Conservation (phyloP, 2,797 vertebrate species). For the Channallabes apus region DNA sequence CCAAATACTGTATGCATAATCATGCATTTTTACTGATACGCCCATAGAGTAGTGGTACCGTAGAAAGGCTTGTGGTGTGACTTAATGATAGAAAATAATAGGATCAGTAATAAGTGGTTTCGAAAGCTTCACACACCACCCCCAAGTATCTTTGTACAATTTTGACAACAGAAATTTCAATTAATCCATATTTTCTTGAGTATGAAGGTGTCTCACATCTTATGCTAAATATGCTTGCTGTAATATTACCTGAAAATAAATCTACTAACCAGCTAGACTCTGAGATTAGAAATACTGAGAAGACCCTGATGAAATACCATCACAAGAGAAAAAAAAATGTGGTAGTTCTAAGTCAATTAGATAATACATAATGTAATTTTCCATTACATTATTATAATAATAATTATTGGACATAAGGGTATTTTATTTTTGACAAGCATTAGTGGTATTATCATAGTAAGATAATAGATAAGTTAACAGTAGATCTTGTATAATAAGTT, state of each 20-base stretch:
- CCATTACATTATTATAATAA: neutral
- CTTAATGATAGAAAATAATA: neutral
- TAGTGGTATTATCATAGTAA: neutral
- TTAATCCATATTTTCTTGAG: neutral
- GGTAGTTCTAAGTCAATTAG: neutral
- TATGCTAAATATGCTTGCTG: neutral
- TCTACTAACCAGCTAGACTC: neutral
- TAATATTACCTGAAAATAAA: neutral
- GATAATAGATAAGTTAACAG: neutral
- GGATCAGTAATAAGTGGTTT: neutral
- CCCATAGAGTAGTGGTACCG: neutral
- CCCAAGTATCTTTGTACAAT: neutral
- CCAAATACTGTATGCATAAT: neutral
- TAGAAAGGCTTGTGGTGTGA: neutral
- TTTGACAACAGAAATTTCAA: neutral
- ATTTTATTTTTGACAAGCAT: neutral
- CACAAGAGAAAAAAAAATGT: neutral
- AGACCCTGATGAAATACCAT: neutral
- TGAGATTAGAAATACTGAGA: neutral
- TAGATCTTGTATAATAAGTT: neutral
- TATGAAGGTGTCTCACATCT: constrained; percentile 10
- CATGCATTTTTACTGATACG: neutral
- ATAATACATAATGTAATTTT: neutral
- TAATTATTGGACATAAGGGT: neutral
- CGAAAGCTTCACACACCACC: neutral